These are phyloP conservation scores for Pterocles burchelli DNA, from an alignment of 2,113 vertebrate genomes.

Conservation along the genomic window DNA sequence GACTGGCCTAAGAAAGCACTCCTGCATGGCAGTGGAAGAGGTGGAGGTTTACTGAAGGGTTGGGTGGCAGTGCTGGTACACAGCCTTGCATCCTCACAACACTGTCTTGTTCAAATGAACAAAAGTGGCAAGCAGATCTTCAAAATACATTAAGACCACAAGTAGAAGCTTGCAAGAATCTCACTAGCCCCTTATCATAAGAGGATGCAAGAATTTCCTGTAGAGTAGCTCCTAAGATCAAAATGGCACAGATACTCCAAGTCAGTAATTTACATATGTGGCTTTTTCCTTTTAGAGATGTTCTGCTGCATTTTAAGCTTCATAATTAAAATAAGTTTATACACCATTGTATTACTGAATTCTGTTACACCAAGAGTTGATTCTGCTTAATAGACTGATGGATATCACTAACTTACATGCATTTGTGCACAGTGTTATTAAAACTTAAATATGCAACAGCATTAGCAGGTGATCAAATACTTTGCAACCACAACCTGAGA, in stretches of 20 bases:
- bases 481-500: neutral
- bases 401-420: neutral
- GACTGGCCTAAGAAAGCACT: neutral
- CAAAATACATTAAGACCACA: neutral
- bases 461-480: neutral
- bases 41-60: slow-evolving; percentile 68
- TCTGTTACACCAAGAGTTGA: neutral
- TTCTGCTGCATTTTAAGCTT: neutral
- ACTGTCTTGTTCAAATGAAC: neutral
- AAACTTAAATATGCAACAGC: neutral
- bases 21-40: slow-evolving; percentile 67
- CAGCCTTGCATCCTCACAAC: neutral
- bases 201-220: neutral
- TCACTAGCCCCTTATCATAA: neutral
- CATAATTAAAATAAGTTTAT: neutral
- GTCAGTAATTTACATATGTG: neutral
- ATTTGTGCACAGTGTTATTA: neutral
- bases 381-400: neutral
- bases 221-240: neutral
- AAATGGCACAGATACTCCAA: neutral
- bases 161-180: neutral
- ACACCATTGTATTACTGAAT: neutral
- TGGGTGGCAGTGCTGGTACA: neutral
- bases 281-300: neutral
- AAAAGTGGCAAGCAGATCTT: neutral